Conservation (phyloP, 2,888 invertebrate genomes). For the Drosophila colorata region DNA sequence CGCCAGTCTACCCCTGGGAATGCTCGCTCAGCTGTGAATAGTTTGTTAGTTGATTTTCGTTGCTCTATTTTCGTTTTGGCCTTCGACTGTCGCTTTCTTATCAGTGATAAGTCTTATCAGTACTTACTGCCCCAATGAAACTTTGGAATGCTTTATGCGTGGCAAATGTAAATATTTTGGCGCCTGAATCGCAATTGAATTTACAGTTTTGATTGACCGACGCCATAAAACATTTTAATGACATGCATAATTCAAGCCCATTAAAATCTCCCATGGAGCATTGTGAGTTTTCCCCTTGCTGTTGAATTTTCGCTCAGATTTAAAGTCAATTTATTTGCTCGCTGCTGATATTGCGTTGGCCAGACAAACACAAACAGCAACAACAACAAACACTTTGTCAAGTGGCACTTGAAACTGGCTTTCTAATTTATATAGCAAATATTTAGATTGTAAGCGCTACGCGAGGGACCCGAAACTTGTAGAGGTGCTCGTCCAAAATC, state of each 20-base stretch:
- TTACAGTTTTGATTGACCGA: conserved; percentile 12
- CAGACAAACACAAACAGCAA: conserved; percentile 32
- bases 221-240: conserved; percentile 29
- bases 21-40: conserved; percentile 30
- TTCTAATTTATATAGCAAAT: conserved; percentile 67
- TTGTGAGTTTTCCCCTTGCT: neutral
- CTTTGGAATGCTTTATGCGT: conserved; percentile 2
- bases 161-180: conserved; percentile 9
- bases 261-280: neutral
- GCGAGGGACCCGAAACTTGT: conserved; percentile 32
- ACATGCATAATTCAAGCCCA: conserved; percentile 32
- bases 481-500: conserved; percentile 18
- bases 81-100: conserved; percentile 6
- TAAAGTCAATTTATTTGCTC: conserved; percentile 56
- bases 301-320: conserved; percentile 45
- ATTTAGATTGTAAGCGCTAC: conserved; percentile 55
- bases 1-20: conserved; percentile 4
- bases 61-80: neutral
- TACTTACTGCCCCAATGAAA: neutral
- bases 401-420: conserved; percentile 26
- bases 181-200: conserved; percentile 24
- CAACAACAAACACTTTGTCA: conserved; percentile 1
- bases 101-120: conserved; percentile 41
- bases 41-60: neutral
- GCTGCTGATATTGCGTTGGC: conserved; percentile 47